Conservation (phyloP, 1,140 invertebrate species). For the Mylabris phalerata region DNA sequence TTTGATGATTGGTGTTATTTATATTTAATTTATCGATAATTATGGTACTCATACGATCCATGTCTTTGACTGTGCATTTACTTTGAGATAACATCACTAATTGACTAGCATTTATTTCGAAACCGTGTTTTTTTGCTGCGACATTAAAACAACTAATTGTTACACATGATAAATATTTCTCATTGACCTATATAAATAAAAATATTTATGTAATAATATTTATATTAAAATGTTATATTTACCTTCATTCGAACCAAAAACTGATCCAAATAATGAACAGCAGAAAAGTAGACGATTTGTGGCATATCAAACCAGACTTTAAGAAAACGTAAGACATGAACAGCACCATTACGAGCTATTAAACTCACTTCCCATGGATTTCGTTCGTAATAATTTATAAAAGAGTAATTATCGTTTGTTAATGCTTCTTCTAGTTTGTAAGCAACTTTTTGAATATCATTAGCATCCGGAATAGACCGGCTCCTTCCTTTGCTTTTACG, state of each 20-base stretch:
- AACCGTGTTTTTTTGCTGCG: neutral
- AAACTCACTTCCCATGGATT: conserved; percentile 26
- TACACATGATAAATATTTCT: conserved; percentile 8
- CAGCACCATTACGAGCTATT: conserved; percentile 20
- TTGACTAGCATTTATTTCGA: conserved; percentile 7
- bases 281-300: conserved; percentile 22
- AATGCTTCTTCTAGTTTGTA: conserved; percentile 29
- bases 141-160: conserved; percentile 8
- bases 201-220: neutral
- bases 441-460: conserved; percentile 22
- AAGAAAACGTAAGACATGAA: conserved; percentile 23
- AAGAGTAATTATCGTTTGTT: conserved; percentile 20
- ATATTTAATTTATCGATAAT: conserved; percentile 7
- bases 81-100: conserved; percentile 5
- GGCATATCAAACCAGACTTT: conserved; percentile 29
- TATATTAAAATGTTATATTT: conserved; percentile 2
- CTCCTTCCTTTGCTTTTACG: conserved; percentile 30
- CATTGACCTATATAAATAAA: conserved; percentile 2
- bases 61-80: conserved; percentile 13
- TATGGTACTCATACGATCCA: conserved; percentile 10
- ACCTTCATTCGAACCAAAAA: conserved; percentile 29
- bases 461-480: conserved; percentile 30
- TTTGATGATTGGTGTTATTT: neutral
- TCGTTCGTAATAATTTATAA: conserved; percentile 18
- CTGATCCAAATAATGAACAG: conserved; percentile 26